These are phyloP conservation scores for Chaetodon auriga DNA, from an alignment of 2,113 vertebrate species.

Conservation along the genomic window DNA sequence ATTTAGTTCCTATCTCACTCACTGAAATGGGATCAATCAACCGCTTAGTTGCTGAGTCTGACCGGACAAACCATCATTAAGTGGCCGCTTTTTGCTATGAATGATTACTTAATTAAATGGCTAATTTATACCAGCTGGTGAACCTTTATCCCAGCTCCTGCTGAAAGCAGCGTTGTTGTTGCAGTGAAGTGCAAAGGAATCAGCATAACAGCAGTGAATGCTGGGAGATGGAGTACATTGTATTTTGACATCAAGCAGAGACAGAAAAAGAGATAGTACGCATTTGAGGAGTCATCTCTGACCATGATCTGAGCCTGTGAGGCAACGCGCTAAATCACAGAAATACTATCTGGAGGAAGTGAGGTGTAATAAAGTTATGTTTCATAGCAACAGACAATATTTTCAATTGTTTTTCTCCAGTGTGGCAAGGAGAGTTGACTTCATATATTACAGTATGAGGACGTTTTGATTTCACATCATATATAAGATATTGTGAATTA, in stretches of 20 bases:
- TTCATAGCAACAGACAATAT: constrained; percentile 7
- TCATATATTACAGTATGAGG: neutral
- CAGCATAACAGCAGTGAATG: neutral
- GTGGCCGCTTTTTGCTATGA: neutral
- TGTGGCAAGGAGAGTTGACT: neutral
- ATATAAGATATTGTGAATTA: constrained; percentile 9
- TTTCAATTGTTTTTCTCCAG: neutral
- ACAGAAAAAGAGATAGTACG: neutral
- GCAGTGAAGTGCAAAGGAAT: neutral
- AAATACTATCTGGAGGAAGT: neutral
- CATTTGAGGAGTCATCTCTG: neutral
- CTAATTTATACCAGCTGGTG: neutral
- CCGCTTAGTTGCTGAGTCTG: neutral
- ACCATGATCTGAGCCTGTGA: neutral
- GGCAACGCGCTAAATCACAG: neutral
- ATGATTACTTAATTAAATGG: neutral
- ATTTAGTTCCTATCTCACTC: neutral
- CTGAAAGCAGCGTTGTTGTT: neutral
- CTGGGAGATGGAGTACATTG: neutral
- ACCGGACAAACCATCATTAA: neutral
- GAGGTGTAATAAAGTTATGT: neutral
- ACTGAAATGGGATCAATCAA: neutral
- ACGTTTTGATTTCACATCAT: neutral
- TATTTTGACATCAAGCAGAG: neutral
- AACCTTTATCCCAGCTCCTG: neutral